These are phyloP conservation scores for Varecia variegata DNA, from an alignment of 2,797 vertebrate species.

Conservation along the genomic window DNA sequence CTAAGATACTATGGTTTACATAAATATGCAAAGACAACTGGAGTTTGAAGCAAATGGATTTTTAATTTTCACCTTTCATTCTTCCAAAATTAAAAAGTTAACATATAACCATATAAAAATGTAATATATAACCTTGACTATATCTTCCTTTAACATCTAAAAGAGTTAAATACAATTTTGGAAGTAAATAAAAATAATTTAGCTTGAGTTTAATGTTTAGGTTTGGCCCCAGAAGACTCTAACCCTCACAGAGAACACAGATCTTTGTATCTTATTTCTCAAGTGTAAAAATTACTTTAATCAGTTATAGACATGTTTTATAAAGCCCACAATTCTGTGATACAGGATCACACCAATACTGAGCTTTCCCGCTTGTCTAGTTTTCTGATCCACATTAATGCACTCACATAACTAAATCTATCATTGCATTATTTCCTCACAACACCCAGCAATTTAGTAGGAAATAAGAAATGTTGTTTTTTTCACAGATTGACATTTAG, in stretches of 20 bases:
- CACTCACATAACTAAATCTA: neutral
- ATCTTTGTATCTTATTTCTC: neutral
- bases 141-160: neutral
- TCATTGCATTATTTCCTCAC: neutral
- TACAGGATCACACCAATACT: too few species aligned
- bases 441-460: neutral
- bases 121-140: neutral
- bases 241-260: neutral
- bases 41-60: neutral
- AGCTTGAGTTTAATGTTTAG: neutral
- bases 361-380: too few species aligned
- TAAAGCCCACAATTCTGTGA: neutral
- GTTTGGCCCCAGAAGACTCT: neutral
- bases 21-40: neutral
- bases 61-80: neutral
- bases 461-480: neutral
- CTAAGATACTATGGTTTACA: neutral
- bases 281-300: neutral
- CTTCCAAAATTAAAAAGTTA: neutral
- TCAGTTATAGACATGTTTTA: too few species aligned
- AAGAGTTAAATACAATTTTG: conserved; percentile 4
- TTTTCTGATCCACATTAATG: too few species aligned
- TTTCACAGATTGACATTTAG: neutral
- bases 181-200: neutral
- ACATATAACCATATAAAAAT: neutral